Percentiles rank a stretch among this genome's conserved stretches.
Conservation (phyloP, 2,888 invertebrate genomes). For the Augochlorella aurata region DNA sequence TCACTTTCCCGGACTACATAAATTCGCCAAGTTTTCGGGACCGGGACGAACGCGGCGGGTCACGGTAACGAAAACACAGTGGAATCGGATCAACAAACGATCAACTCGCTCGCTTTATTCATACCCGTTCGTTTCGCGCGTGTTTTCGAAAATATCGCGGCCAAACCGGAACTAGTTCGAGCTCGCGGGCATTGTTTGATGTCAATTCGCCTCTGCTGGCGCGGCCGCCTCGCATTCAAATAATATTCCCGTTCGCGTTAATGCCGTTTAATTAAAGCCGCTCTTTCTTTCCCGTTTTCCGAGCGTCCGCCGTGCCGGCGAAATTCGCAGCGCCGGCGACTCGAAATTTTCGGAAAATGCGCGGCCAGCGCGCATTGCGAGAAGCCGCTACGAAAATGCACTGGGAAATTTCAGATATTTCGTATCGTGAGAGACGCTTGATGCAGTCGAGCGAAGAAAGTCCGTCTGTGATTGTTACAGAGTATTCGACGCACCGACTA, state of each 20-base stretch:
- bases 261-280: background rate
- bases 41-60: slow-evolving; percentile 17
- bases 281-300: background rate
- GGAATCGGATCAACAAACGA: slow-evolving; percentile 24
- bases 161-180: slow-evolving; percentile 12
- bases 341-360: background rate
- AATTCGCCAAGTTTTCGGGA: slow-evolving; percentile 10
- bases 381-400: too few relatives aligned
- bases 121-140: slow-evolving; percentile 4
- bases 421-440: too few relatives aligned
- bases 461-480: too few relatives aligned
- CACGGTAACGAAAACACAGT: slow-evolving; percentile 32
- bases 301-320: too few relatives aligned
- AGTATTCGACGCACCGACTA: too few relatives aligned
- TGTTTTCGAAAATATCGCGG: slow-evolving; percentile 11
- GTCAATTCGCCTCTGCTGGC: background rate
- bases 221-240: background rate
- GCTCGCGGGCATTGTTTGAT: background rate
- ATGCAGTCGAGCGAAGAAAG: too few relatives aligned
- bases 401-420: too few relatives aligned
- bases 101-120: slow-evolving; percentile 33
- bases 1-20: slow-evolving; percentile 29
- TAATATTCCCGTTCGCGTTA: background rate
- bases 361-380: too few relatives aligned
- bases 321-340: background rate